phyloP scores from a whole-genome alignment of 2,797 vertebrate genomes.

The Muraenolepis orangiensis region DNA sequence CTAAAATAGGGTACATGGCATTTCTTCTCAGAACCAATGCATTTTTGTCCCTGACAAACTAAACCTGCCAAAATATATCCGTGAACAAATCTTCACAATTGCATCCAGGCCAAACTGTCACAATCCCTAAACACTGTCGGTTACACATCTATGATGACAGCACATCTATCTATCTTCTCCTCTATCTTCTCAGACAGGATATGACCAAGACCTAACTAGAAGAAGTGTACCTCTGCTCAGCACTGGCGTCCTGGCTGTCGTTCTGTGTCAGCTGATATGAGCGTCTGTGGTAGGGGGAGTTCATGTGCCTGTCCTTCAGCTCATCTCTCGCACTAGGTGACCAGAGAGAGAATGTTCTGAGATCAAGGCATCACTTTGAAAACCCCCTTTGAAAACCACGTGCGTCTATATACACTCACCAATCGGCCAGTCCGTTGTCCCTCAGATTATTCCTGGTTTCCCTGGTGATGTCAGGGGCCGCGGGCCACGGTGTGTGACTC shows the following conservation, averaged over 20 bases:
- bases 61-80: background rate
- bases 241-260: conserved; percentile 88
- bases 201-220: background rate
- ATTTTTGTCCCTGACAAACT: background rate
- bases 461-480: conserved; percentile 95
- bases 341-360: background rate
- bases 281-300: conserved; percentile 84
- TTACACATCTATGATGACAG: background rate
- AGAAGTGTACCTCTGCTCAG: conserved; percentile 85
- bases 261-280: conserved; percentile 86
- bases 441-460: conserved; percentile 91
- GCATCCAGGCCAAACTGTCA: background rate
- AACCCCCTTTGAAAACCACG: background rate
- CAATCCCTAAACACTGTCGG: background rate
- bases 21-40: background rate
- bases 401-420: conserved; percentile 67
- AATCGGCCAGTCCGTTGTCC: conserved; percentile 88
- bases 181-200: background rate
- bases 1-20: background rate
- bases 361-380: background rate
- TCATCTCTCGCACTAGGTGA: conserved; percentile 84
- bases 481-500: conserved; percentile 86
- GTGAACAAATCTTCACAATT: background rate
- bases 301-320: conserved; percentile 85
- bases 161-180: background rate